Conservation (phyloP, 2,888 invertebrate species). For the Helleia helle region DNA sequence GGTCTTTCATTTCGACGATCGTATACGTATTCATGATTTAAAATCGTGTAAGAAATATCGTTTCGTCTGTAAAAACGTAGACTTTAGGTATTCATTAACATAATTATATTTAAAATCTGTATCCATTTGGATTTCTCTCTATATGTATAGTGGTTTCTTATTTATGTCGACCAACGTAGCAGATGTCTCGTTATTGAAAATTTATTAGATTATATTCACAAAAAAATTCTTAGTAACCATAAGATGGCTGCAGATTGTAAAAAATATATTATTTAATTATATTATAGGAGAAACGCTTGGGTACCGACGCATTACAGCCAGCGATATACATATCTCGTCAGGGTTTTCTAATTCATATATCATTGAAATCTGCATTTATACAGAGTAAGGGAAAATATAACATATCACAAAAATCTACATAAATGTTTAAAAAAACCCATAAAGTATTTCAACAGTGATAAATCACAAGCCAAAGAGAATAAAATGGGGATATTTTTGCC, state of each 20-base stretch:
- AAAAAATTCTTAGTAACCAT: slow-evolving; percentile 67
- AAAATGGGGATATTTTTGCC: slow-evolving; percentile 43
- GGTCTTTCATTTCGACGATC: slow-evolving; percentile 43
- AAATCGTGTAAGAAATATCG: slow-evolving; percentile 62
- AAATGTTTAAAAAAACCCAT: slow-evolving; percentile 25
- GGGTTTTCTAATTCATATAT: slow-evolving; percentile 44
- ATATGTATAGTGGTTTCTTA: slow-evolving; percentile 72
- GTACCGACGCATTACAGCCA: slow-evolving; percentile 36
- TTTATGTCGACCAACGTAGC: slow-evolving; percentile 73
- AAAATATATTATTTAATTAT: slow-evolving; percentile 66
- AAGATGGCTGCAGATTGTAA: slow-evolving; percentile 70
- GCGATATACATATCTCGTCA: slow-evolving; percentile 56
- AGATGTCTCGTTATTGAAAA: slow-evolving; percentile 70
- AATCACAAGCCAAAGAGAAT: slow-evolving; percentile 68
- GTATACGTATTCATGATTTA: slow-evolving; percentile 70
- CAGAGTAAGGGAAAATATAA: slow-evolving; percentile 34
- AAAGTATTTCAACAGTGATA: slow-evolving; percentile 66
- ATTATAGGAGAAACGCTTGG: slow-evolving; percentile 60
- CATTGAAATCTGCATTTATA: slow-evolving; percentile 26
- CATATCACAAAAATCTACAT: slow-evolving; percentile 51
- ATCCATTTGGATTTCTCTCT: slow-evolving; percentile 74
- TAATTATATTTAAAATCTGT: slow-evolving; percentile 68
- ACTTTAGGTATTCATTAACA: slow-evolving; percentile 65
- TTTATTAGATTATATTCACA: slow-evolving; percentile 69
- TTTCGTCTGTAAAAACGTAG: slow-evolving; percentile 69